Base-by-base conservation (phyloP, 2,113 vertebrate species). In the Alethe diademata region DNA sequence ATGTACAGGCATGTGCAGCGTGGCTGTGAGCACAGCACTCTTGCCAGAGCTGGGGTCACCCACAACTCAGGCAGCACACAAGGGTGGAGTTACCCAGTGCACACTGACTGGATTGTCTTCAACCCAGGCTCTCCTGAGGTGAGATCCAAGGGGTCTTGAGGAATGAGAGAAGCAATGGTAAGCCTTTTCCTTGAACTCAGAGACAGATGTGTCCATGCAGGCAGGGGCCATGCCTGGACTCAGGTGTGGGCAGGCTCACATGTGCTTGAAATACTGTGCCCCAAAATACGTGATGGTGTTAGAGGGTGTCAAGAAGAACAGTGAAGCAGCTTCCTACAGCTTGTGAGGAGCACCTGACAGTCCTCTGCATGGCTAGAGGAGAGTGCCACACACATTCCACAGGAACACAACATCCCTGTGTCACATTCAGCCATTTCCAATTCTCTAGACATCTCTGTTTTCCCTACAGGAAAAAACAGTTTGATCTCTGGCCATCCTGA, bases 171-270 rank as follows among this genome's bases (percentile, higher is more conserved):
- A 78, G 25, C 40, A n/a, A 57, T 15, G 18, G 7, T 17, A 42
- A 51, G 23, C 12, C 29, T 45, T 33, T 89, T 25, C 26, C 42
- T 70, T 64, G 31, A 79, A 23, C 6, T 61, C 12, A 67, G 54
- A 29, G 82, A 66, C 3, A 73, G 36, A 50, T 13, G 10, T n/a
- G 42, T 48, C 40, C 23, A 5, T 0, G 0, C 26, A 0, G 0
- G 65, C 38, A 47, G 43, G 11, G n/a, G 15, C 23, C 2, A 5
- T 29, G 35, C 19, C 14, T 29, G 78, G 51, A 25, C 3, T 12
- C 5, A 0, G 5, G 14, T 36, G 26, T 19, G 51, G 38, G 14
- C 45, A 92, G 36, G 43, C 19, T 35, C 70, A 45, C 0, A 0
- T 35, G 57, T 66, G 9, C 53, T 58, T 74, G 43, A 70, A 80